Percentiles rank a stretch among this genome's conserved stretches.
phyloP scores from a whole-genome alignment of 2,797 vertebrate genomes.

The Novumbra hubbsi region DNA sequence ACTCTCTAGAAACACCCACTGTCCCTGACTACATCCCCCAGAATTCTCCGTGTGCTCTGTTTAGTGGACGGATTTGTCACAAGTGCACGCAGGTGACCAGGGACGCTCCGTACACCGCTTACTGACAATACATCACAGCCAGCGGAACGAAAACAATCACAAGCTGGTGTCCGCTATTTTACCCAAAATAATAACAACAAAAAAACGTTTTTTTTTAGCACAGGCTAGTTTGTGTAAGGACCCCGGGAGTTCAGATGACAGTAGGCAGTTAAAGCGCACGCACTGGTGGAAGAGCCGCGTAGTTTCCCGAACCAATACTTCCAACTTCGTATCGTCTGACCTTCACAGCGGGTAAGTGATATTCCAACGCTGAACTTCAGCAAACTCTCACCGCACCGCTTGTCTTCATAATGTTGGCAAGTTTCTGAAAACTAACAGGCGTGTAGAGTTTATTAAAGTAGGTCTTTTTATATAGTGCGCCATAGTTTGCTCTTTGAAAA shows the following conservation, averaged over 20 bases:
- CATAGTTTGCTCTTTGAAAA: neutral
- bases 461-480: neutral
- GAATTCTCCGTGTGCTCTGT: slow-evolving; percentile 23
- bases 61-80: slow-evolving; percentile 64
- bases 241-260: neutral
- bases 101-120: slow-evolving; percentile 52
- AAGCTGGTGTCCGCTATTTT: slow-evolving; percentile 27
- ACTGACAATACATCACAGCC: slow-evolving; percentile 60
- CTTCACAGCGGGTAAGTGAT: slow-evolving; percentile 79
- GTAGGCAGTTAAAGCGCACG: slow-evolving; percentile 17
- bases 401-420: neutral
- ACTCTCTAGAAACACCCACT: slow-evolving; percentile 43
- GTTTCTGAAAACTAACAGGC: neutral
- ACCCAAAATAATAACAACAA: slow-evolving; percentile 25
- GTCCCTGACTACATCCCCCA: slow-evolving; percentile 67
- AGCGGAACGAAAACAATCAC: slow-evolving; percentile 70
- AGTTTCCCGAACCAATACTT: slow-evolving; percentile 52
- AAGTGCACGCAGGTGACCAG: slow-evolving; percentile 72
- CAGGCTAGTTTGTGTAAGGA: neutral
- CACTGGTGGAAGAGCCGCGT: slow-evolving; percentile 42
- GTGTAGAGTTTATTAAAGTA: neutral
- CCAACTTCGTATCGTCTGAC: slow-evolving; percentile 71
- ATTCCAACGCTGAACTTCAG: slow-evolving; percentile 38
- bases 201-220: neutral
- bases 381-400: neutral